Evolutionary conservation across 2,888 invertebrate species (phyloP).

Genomic region (Tetrapedia diversipes): DNA sequence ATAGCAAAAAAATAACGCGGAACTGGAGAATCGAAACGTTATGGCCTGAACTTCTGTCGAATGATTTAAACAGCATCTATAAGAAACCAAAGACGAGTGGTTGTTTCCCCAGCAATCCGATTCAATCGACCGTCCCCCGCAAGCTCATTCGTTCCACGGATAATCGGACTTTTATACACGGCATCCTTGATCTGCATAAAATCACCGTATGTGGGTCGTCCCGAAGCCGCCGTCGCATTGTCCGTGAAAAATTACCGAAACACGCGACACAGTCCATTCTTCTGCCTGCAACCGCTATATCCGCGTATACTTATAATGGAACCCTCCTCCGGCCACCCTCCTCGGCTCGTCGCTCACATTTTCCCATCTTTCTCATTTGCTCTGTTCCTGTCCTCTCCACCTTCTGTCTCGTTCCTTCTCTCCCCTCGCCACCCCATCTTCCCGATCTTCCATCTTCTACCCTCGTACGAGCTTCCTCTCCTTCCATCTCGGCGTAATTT

Average conservation of each 20-base stretch:
- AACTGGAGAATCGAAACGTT: no score
- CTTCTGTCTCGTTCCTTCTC: not conserved
- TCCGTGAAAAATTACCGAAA: constrained; percentile 67
- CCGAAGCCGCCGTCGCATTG: constrained; percentile 36
- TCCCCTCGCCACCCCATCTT: not conserved
- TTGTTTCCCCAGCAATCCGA: not conserved
- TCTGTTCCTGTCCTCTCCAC: not conserved
- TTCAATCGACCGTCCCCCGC: not conserved
- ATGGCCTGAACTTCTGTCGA: not conserved
- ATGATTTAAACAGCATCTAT: not conserved
- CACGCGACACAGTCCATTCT: constrained; percentile 63
- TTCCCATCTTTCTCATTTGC: constrained; percentile 42
- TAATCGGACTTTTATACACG: constrained; percentile 28
- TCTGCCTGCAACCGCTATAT: constrained; percentile 57
- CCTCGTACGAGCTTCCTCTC: constrained; percentile 20
- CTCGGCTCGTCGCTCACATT: constrained; percentile 16
- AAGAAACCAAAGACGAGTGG: not conserved
- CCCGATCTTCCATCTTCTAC: not conserved
- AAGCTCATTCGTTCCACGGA: constrained; percentile 3
- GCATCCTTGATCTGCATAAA: constrained; percentile 48
- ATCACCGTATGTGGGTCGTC: constrained; percentile 40
- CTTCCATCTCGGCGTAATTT: constrained; percentile 73
- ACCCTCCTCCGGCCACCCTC: constrained; percentile 34
- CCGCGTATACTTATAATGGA: constrained; percentile 72
- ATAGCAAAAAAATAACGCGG: no score